Percentiles rank a stretch among this genome's conserved stretches.
These are phyloP conservation scores for Podotricha telesiphe DNA, from an alignment of 2,888 invertebrate species.

Conservation along the genomic window DNA sequence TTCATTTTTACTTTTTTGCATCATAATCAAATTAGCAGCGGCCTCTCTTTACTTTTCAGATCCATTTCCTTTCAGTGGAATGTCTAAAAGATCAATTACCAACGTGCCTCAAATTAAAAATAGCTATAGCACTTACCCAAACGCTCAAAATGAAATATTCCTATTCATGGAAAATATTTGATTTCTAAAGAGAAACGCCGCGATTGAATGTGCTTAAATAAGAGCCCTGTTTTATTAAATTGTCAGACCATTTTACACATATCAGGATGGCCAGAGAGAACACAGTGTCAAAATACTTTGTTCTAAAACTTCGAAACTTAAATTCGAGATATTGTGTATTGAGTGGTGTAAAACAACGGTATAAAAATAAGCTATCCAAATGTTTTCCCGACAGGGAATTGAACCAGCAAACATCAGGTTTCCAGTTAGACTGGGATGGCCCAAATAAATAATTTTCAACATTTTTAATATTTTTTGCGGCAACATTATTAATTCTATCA, in stretches of 20 bases:
- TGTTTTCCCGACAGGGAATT: no score
- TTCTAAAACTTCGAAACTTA: no score
- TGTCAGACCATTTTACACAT: not conserved
- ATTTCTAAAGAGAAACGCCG: constrained; percentile 29
- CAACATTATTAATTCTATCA: constrained; percentile 33
- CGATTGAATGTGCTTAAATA: constrained; percentile 34
- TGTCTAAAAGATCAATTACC: constrained; percentile 19
- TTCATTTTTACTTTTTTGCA: constrained; percentile 5
- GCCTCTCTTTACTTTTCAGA: not conserved
- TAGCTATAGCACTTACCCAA: constrained; percentile 5
- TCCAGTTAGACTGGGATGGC: no score
- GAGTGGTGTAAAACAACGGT: no score
- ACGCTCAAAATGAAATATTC: constrained; percentile 14
- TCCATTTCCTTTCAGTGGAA: not conserved
- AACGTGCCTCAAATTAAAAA: constrained; percentile 20
- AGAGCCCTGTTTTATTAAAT: constrained; percentile 33
- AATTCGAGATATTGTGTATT: no score
- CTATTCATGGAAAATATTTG: constrained; percentile 18
- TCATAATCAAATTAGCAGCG: not conserved
- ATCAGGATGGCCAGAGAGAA: no score
- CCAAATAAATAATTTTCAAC: constrained; percentile 38
- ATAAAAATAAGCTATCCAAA: no score
- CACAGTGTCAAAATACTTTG: no score
- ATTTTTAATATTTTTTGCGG: constrained; percentile 37
- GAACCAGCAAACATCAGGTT: no score